Evolutionary conservation across 2,113 vertebrate species (phyloP).

Genomic region (Trochalopteron elliotii): DNA sequence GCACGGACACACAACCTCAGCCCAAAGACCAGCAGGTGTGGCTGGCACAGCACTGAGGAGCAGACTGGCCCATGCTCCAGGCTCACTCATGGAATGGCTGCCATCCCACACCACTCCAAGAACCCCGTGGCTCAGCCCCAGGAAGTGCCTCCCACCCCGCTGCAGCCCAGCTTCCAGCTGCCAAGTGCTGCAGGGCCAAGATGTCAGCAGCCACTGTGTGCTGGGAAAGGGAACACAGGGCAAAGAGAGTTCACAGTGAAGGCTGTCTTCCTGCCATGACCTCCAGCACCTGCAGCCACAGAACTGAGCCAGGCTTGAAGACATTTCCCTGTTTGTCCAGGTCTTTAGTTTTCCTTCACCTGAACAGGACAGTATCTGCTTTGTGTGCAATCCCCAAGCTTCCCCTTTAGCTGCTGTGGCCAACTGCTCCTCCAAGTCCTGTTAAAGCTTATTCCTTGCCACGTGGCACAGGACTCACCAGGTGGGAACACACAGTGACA

Average conservation of each 20-base stretch:
- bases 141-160: accelerated
- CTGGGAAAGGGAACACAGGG: background rate
- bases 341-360: background rate
- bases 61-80: background rate
- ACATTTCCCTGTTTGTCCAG: background rate
- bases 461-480: background rate
- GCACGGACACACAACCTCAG: accelerated
- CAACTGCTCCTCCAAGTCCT: background rate
- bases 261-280: accelerated
- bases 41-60: background rate
- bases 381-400: background rate
- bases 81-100: background rate
- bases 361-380: background rate
- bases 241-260: background rate
- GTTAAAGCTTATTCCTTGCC: background rate
- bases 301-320: background rate
- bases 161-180: accelerated
- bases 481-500: background rate
- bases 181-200: background rate
- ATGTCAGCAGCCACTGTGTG: accelerated
- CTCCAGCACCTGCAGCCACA: background rate
- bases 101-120: background rate
- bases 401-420: background rate
- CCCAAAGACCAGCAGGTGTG: background rate
- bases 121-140: background rate